Evolutionary conservation across 2,888 invertebrate genomes (phyloP).

Genomic region (Luperina testacea): DNA sequence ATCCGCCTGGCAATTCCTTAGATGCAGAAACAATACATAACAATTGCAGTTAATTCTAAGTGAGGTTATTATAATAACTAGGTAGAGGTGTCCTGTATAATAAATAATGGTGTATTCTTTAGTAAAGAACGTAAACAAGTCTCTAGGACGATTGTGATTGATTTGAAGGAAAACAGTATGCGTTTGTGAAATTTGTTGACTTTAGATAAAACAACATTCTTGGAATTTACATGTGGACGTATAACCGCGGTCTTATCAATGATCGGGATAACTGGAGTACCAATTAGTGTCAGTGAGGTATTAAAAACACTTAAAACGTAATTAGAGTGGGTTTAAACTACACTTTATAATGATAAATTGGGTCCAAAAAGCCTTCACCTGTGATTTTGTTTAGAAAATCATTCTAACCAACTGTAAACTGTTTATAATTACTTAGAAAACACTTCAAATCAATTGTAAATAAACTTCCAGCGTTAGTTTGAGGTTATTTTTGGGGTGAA

Average conservation of each 20-base stretch:
- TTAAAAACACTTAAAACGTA: constrained; percentile 22
- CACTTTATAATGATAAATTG: not conserved
- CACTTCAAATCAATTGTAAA: not conserved
- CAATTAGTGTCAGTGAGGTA: constrained; percentile 45
- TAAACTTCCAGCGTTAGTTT: not conserved
- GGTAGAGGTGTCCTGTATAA: not conserved
- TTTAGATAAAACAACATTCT: constrained; percentile 57
- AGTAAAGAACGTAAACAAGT: constrained; percentile 18
- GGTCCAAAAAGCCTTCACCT: not conserved
- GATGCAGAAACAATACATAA: constrained; percentile 1
- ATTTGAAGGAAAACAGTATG: constrained; percentile 45
- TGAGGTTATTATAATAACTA: not conserved
- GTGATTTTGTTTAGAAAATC: too few species aligned
- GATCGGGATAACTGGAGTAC: constrained; percentile 32
- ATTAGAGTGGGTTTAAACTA: constrained; percentile 9
- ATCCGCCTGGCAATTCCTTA: not conserved
- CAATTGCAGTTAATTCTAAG: not conserved
- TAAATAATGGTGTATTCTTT: not conserved
- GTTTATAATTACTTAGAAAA: not conserved
- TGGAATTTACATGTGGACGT: constrained; percentile 46
- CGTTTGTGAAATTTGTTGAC: constrained; percentile 51
- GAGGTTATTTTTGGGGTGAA: constrained; percentile 22
- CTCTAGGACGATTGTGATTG: not conserved
- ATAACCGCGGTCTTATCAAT: constrained; percentile 31
- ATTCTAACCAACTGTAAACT: constrained; percentile 1